phyloP scores from a whole-genome alignment of 2,888 invertebrate species.

The Adela reaumurella region DNA sequence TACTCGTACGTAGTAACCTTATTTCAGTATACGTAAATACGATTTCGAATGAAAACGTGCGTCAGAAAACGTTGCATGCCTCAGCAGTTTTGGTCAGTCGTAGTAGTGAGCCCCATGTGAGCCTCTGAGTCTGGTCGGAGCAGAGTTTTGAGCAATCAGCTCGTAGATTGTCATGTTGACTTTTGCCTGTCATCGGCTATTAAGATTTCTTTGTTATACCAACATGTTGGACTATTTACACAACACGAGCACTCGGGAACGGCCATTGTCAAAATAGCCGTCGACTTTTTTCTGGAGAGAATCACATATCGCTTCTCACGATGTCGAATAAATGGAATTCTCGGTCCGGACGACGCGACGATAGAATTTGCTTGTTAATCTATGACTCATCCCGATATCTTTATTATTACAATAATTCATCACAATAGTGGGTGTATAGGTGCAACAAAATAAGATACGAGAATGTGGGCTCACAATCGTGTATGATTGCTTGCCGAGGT shows the following conservation, averaged over 20 bases:
- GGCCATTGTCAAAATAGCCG: constrained; percentile 43
- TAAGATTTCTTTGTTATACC: constrained; percentile 55
- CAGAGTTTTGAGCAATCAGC: constrained; percentile 48
- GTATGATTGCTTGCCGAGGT: constrained; percentile 49
- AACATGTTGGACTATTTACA: constrained; percentile 56
- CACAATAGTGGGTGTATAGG: constrained; percentile 25
- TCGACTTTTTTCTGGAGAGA: constrained; percentile 36
- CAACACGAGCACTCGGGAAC: constrained; percentile 43
- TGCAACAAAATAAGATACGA: constrained; percentile 33
- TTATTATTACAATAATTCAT: constrained; percentile 31
- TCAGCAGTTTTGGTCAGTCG: too few species aligned
- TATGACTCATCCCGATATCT: constrained; percentile 43
- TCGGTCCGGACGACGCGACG: constrained; percentile 43
- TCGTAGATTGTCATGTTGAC: constrained; percentile 48
- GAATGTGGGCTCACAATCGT: constrained; percentile 44
- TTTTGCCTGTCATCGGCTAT: constrained; percentile 53
- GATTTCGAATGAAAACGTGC: too few species aligned
- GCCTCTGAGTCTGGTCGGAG: background rate
- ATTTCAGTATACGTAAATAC: too few species aligned
- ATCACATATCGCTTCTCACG: constrained; percentile 43
- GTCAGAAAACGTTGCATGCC: too few species aligned
- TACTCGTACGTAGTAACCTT: too few species aligned
- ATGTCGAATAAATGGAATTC: constrained; percentile 48
- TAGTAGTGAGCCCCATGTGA: too few species aligned
- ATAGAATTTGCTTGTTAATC: constrained; percentile 48